Base-by-base conservation (phyloP, 2,888 invertebrate genomes). In the Clostera curtula region DNA sequence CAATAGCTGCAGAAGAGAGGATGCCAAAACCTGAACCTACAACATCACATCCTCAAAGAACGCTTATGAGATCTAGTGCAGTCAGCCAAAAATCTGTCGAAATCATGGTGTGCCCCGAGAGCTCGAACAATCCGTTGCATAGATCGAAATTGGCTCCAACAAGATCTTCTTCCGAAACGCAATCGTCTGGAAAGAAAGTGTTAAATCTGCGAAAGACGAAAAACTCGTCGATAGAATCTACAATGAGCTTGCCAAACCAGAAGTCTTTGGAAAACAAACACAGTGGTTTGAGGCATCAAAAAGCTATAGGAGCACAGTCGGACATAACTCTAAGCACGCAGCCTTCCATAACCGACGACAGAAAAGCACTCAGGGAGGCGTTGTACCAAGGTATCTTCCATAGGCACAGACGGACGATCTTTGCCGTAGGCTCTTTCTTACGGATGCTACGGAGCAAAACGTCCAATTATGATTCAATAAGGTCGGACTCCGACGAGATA, bases 321-420 rank as follows among this genome's bases (percentile, higher is more conserved):
- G 88, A 88, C 47, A 65, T 85, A 37, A 87, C 88, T 23, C 49
- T 85, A 38, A 74, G 70, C 40, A 74, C 82, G 20, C 85, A 76
- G 53, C 71, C 76, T 24, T 72, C 80, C 12, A 82, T 79, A 36
- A 62, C 74, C 4, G 88, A 88, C 51, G 88, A 89, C 63, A 73
- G 91, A 45, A 91, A 91, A 68, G 89, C 90, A 24, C 62, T 89
- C 39, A 80, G 91, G 40, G 91, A 91, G 63, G 90, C 91, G 36
- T 76, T 91, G 49, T 91, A 91, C 66, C 90, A 91, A 73, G 91
- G 91, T 69, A 91, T 91, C 61, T 90, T 91, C 67, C 90, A 91
- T 79, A 87, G 90, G 45, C 91, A 91, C 72, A 82, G 91, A 41
- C 84, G 90, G 59, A 91, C 90, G 35, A 91, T 91, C 48, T 91